phyloP scores from a whole-genome alignment of 1,140 invertebrate species.

The Penaeus vannamei region DNA sequence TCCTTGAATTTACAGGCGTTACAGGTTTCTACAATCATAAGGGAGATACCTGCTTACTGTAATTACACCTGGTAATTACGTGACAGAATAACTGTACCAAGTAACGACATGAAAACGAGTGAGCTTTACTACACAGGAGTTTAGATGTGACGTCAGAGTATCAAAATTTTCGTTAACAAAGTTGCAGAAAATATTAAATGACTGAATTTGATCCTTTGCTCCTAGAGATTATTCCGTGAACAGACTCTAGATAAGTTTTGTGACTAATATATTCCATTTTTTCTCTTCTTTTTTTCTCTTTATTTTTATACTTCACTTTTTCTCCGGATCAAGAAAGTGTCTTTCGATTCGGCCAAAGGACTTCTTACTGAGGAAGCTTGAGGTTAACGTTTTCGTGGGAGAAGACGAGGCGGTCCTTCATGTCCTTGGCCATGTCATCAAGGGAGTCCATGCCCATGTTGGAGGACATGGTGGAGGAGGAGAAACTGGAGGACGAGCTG shows the following conservation, averaged over 20 bases:
- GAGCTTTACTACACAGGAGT: neutral
- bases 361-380: conserved; percentile 56
- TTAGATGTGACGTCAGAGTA: too few relatives aligned
- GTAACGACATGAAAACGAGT: neutral
- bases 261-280: neutral
- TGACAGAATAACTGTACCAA: neutral
- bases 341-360: neutral
- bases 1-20: neutral
- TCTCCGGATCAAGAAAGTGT: neutral
- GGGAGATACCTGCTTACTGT: neutral
- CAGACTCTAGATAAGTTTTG: neutral
- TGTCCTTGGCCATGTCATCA: conserved; percentile 66
- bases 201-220: neutral
- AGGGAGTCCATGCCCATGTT: conserved; percentile 27
- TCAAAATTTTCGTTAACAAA: too few relatives aligned
- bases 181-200: too few relatives aligned
- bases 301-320: neutral
- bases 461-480: neutral
- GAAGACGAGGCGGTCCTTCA: conserved; percentile 66
- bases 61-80: conserved; percentile 22
- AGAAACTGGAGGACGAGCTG: conserved; percentile 41
- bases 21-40: neutral
- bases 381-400: conserved; percentile 67
- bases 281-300: neutral
- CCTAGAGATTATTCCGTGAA: neutral